phyloP scores from a whole-genome alignment of 2,113 vertebrate species.

The Prietella phreatophila region DNA sequence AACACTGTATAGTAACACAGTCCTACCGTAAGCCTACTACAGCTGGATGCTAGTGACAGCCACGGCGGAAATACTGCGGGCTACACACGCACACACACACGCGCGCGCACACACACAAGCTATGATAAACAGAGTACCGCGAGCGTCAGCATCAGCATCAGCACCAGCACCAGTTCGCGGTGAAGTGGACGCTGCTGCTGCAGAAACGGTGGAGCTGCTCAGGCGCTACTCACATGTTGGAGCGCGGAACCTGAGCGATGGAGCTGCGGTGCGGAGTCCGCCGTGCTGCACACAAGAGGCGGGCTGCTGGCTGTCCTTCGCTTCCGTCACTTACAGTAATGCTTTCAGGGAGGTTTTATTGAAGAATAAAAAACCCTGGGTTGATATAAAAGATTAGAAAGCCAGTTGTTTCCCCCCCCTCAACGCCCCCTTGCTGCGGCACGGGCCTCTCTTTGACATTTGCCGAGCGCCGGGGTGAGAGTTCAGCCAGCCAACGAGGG shows the following conservation, averaged over 20 bases:
- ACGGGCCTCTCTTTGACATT: constrained; percentile 79
- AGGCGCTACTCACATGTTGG: constrained; percentile 76
- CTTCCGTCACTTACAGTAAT: constrained; percentile 3
- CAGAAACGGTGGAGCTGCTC: constrained; percentile 6
- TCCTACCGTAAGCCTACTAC: constrained; percentile 35
- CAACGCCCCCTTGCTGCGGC: constrained; percentile 76
- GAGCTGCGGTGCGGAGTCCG: constrained; percentile 56
- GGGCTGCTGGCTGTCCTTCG: constrained; percentile 18
- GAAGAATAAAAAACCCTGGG: constrained; percentile 38
- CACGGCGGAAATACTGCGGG: constrained; percentile 33
- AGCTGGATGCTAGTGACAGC: constrained; percentile 52
- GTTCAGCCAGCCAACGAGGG: constrained; percentile 79
- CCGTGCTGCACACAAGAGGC: constrained; percentile 36
- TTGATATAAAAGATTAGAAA: constrained; percentile 58
- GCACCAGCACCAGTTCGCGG: background rate
- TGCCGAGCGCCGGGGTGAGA: constrained; percentile 77
- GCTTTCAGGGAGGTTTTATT: too few species aligned
- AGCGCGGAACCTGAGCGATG: constrained; percentile 56
- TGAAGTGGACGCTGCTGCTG: constrained; percentile 39
- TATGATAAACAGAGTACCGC: constrained; percentile 8
- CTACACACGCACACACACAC: constrained; percentile 21
- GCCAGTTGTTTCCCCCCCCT: constrained; percentile 60
- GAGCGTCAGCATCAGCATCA: constrained; percentile 40
- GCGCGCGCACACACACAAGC: constrained; percentile 21
- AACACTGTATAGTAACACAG: constrained; percentile 31